A percentile compares a stretch with the other conserved stretches of the same genome.
Evolutionary conservation across 2,888 invertebrate species (phyloP).

Genomic region (Drosophila suboccidentalis): DNA sequence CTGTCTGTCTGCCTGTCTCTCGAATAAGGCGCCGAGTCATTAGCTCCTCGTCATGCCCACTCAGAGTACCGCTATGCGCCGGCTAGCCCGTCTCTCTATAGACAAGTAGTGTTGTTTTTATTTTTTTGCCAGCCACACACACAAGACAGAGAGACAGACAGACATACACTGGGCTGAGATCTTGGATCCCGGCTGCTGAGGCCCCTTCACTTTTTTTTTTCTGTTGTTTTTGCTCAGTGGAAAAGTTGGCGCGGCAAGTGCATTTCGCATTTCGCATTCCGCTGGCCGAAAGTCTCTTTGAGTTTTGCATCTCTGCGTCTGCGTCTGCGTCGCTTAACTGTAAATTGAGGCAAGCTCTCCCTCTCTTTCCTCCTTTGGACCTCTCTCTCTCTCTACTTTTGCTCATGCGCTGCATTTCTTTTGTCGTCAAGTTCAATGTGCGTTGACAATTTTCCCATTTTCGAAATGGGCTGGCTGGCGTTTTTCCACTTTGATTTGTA

Average conservation of each 20-base stretch:
- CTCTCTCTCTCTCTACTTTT: neutral
- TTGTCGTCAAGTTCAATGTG: slow-evolving; percentile 80
- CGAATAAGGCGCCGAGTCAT: slow-evolving; percentile 59
- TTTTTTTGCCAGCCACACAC: slow-evolving; percentile 20
- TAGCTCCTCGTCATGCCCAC: slow-evolving; percentile 71
- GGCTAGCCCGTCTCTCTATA: slow-evolving; percentile 44
- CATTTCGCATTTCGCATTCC: slow-evolving; percentile 77
- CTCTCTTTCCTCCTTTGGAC: slow-evolving; percentile 5
- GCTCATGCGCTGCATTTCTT: slow-evolving; percentile 50
- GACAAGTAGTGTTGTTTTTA: slow-evolving; percentile 19
- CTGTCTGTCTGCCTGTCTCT: slow-evolving; percentile 23
- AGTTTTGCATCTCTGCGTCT: slow-evolving; percentile 73
- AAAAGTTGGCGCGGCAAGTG: slow-evolving; percentile 79
- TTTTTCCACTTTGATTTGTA: slow-evolving; percentile 66
- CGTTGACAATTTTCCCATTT: slow-evolving; percentile 80
- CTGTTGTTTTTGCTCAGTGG: slow-evolving; percentile 49
- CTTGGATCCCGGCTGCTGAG: slow-evolving; percentile 54
- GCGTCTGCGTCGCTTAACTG: slow-evolving; percentile 69
- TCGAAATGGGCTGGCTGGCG: slow-evolving; percentile 65
- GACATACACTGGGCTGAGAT: slow-evolving; percentile 21
- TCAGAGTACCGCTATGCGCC: slow-evolving; percentile 75
- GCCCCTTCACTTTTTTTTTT: slow-evolving; percentile 75
- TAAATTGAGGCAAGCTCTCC: slow-evolving; percentile 69
- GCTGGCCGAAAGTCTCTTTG: slow-evolving; percentile 74
- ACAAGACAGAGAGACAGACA: slow-evolving; percentile 23